Percentiles rank a stretch among this genome's conserved stretches.
These are phyloP conservation scores for Exocentrus adspersus DNA, from an alignment of 2,888 invertebrate genomes.

Conservation along the genomic window DNA sequence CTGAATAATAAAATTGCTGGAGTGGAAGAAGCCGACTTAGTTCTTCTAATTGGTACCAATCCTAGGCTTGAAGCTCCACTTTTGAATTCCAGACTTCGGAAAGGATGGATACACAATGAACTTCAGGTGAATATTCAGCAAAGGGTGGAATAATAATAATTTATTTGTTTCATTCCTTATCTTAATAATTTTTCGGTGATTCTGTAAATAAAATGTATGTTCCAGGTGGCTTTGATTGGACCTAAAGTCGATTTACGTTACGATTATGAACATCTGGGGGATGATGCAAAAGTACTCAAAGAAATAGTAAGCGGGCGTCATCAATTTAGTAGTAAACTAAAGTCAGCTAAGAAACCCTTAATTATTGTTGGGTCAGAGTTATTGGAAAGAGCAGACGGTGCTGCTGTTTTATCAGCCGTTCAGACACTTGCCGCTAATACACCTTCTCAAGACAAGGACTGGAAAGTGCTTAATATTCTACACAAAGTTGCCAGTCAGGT, in stretches of 20 bases:
- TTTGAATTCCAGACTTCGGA: slow-evolving; percentile 94
- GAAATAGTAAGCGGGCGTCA: slow-evolving; percentile 79
- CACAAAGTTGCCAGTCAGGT: slow-evolving; percentile 90
- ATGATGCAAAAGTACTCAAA: slow-evolving; percentile 77
- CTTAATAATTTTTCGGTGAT: neutral
- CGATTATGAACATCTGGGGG: slow-evolving; percentile 90
- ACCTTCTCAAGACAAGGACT: slow-evolving; percentile 67
- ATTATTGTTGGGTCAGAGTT: slow-evolving; percentile 91
- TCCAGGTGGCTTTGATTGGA: slow-evolving; percentile 82
- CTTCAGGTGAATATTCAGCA: slow-evolving; percentile 64
- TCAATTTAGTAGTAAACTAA: slow-evolving; percentile 74
- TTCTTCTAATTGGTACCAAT: slow-evolving; percentile 95
- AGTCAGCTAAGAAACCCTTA: slow-evolving; percentile 85
- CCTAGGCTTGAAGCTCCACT: slow-evolving; percentile 97
- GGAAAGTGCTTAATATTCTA: slow-evolving; percentile 90
- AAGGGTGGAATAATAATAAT: no score
- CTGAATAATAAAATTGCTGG: slow-evolving; percentile 90
- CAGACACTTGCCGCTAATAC: slow-evolving; percentile 76
- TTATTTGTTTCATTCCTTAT: no score
- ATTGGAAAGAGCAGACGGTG: slow-evolving; percentile 81
- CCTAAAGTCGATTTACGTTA: slow-evolving; percentile 93
- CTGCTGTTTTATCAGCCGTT: slow-evolving; percentile 78
- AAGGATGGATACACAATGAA: slow-evolving; percentile 95
- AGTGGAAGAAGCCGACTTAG: slow-evolving; percentile 92
- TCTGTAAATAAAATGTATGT: slow-evolving; percentile 13